These are phyloP conservation scores for Strongylocentrotus purpuratus DNA, from an alignment of 35 echinoderm and acorn worm genomes.

Conservation along the genomic window DNA sequence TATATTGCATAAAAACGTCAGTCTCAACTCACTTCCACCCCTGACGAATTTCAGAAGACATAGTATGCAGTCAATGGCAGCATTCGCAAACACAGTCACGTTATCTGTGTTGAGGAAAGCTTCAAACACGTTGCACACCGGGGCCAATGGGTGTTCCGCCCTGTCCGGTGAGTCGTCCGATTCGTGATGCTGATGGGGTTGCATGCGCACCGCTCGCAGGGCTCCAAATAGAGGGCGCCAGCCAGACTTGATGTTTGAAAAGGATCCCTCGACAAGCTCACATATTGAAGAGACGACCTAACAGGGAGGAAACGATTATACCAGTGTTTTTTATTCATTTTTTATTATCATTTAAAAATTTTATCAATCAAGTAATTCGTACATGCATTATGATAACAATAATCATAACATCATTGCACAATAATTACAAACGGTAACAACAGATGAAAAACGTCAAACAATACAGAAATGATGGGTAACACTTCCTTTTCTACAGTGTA, in stretches of 20 bases:
- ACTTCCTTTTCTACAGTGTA: no score
- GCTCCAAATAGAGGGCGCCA: conserved; percentile 98
- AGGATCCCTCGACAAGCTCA: conserved; percentile 89
- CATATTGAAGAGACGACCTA: conserved; percentile 98
- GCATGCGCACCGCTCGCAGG: conserved; percentile 83
- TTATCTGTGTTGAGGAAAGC: conserved; percentile 98
- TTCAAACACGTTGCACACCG: conserved; percentile 96
- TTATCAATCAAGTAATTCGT: no score
- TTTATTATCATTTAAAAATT: no score
- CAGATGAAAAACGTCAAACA: no score
- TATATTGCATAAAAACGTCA: no score
- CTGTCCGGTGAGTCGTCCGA: conserved; percentile 51
- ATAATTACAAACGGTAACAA: no score
- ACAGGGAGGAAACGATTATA: neutral
- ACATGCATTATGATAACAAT: no score
- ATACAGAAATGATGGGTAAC: no score
- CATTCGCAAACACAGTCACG: conserved; percentile 97
- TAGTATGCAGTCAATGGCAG: conserved; percentile 97
- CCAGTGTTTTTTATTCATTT: no score
- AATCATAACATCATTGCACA: no score
- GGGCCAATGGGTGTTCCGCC: conserved; percentile 84
- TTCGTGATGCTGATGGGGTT: conserved; percentile 32
- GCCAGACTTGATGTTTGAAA: conserved; percentile 91
- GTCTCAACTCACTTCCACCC: conserved; percentile 80
- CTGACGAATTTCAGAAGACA: conserved; percentile 96